phyloP scores from a whole-genome alignment of 2,888 invertebrate genomes.

The Trachelus stipa region DNA sequence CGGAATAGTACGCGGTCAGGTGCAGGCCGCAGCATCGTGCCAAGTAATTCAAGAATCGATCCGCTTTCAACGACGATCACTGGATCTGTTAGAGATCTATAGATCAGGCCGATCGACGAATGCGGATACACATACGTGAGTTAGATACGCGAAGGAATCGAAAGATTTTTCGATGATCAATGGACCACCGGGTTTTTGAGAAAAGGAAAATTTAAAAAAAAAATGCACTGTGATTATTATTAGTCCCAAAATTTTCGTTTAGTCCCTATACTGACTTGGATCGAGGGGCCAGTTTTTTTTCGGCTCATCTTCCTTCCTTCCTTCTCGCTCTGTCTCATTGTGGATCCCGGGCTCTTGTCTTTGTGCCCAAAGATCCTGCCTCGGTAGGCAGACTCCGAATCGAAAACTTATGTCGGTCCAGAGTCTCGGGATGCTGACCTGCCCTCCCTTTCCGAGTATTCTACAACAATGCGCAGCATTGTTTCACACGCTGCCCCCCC shows the following conservation, averaged over 20 bases:
- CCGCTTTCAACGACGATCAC: background rate
- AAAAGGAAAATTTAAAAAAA: background rate
- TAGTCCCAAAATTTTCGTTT: background rate
- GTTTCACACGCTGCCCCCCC: constrained; percentile 32
- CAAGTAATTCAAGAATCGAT: background rate
- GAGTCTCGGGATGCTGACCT: constrained; percentile 16
- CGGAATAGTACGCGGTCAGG: background rate
- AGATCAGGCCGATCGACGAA: background rate
- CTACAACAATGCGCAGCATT: constrained; percentile 22
- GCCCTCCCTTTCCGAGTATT: constrained; percentile 5
- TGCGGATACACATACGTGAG: background rate
- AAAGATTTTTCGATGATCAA: background rate
- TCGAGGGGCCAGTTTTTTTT: background rate
- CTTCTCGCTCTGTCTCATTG: background rate
- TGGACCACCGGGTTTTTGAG: background rate
- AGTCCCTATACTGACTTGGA: background rate
- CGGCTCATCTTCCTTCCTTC: background rate
- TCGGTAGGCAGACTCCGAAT: background rate
- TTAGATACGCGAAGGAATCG: background rate
- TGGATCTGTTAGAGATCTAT: background rate
- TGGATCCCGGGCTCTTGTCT: background rate
- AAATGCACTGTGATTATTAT: background rate
- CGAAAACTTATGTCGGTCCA: background rate
- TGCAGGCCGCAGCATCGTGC: background rate
- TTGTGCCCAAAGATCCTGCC: background rate